Conservation (phyloP, 2,888 invertebrate species). For the Acanthosepion esculentum region DNA sequence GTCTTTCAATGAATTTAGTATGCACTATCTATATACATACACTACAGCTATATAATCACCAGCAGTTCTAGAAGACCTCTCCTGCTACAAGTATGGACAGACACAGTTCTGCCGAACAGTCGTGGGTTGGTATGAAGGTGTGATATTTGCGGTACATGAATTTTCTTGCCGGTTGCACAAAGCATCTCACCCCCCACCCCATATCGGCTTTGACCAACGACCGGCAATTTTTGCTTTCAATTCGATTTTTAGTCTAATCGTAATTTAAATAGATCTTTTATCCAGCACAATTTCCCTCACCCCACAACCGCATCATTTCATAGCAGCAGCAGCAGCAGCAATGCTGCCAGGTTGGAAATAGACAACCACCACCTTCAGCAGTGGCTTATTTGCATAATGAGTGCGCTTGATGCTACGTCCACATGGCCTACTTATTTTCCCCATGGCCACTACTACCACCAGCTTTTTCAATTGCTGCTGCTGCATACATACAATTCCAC, state of each 20-base stretch:
- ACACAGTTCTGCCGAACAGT: too few species aligned
- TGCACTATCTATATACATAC: too few species aligned
- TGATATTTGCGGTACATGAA: background rate
- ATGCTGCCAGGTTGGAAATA: background rate
- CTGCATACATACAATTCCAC: background rate
- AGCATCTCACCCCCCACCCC: too few species aligned
- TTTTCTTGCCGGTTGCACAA: background rate
- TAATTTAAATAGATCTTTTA: background rate
- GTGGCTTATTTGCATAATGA: background rate
- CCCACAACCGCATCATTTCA: background rate
- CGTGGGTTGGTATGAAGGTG: background rate
- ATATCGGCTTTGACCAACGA: background rate
- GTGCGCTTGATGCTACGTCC: background rate
- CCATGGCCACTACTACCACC: background rate
- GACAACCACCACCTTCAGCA: slow-evolving; percentile 6
- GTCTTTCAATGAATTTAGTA: too few species aligned
- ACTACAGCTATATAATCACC: background rate
- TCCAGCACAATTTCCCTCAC: background rate
- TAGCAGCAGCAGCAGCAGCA: background rate
- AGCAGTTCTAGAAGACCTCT: background rate
- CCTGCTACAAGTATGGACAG: background rate
- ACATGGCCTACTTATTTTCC: background rate
- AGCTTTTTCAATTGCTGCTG: too few species aligned
- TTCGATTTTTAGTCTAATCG: background rate
- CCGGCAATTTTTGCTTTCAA: background rate